Base-by-base conservation (phyloP, 2,888 invertebrate species). In the Chrysopilus asiliformis region DNA sequence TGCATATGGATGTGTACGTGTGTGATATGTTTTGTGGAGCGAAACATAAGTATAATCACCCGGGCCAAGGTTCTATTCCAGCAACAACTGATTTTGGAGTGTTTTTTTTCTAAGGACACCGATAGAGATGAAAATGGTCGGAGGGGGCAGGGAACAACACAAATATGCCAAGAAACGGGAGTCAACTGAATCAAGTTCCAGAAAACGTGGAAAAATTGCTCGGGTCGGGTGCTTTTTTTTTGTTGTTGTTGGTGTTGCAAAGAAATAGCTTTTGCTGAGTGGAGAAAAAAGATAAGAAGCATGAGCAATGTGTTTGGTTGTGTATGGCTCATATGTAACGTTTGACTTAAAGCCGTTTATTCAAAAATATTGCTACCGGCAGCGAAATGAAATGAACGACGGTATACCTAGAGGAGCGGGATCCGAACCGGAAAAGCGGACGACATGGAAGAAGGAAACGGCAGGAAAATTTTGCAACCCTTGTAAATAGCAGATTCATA, bases 261-360 rank as follows among this genome's bases (percentile, higher is more conserved):
- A 17, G 24, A 16, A 5, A 36, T 26, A 22, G 20, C 32, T 38
- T 37, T 37, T 22, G 32, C 34, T 29, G 41, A 36, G 36, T 42
- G 41, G 33, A 30, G 34, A 30, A 34, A 28, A 36, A 39, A 36
- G 41, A 42, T 42, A 42, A 42, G 41, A 34, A 39, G 34, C 30
- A 28, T 32, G 19, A 19, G 41, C 31, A 36, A 42, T 42, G 41
- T 42, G 39, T 39, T 42, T 38, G 38, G 28, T 38, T 38, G 27
- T 38, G n/a, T 29, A 29, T 28, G 32, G 22, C 16, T 26, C 27
- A 25, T 32, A 33, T 32, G 25, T 25, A 34, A 29, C 31, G 34
- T 49, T 55, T 56, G 57, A 56, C 56, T 51, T 52, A 56, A 59
- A 58, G 59, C 58, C 58, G 59, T 57, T 59, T 58, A 53, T 46